Conservation (phyloP, 2,113 vertebrate genomes). For the Oriolus oriolus region DNA sequence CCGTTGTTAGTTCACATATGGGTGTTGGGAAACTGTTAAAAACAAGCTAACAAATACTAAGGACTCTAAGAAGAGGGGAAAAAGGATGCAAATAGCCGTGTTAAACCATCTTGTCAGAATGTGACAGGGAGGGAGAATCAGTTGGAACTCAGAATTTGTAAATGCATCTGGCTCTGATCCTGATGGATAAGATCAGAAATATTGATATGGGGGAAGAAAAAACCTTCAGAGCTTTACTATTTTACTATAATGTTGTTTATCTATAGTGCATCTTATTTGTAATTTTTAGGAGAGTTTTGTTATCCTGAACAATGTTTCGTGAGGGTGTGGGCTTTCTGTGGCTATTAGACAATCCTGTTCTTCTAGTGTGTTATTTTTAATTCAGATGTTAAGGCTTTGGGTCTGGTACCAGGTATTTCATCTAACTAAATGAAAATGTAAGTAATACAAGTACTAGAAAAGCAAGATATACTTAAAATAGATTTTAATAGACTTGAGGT, state of each 20-base stretch:
- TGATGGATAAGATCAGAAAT: neutral
- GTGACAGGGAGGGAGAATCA: neutral
- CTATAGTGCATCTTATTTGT: neutral
- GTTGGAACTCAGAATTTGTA: neutral
- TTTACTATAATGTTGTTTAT: neutral
- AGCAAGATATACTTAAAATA: neutral
- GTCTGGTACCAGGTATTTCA: neutral
- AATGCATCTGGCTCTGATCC: neutral
- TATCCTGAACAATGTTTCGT: neutral
- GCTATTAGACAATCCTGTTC: neutral
- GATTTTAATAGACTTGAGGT: neutral
- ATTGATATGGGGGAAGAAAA: neutral
- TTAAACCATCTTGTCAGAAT: neutral
- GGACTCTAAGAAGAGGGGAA: neutral
- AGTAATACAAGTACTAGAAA: neutral
- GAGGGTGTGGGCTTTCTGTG: neutral
- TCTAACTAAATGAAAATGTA: neutral
- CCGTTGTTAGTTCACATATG: neutral
- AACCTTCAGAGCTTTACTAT: neutral
- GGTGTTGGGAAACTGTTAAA: neutral
- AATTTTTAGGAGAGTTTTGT: neutral
- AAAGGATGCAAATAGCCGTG: neutral
- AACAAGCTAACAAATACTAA: neutral
- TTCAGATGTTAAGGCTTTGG: neutral
- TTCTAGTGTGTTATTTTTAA: neutral